A percentile compares a stretch with the other conserved stretches of the same genome.
Conservation (phyloP, 1,140 invertebrate species). For the Euura lappo region DNA sequence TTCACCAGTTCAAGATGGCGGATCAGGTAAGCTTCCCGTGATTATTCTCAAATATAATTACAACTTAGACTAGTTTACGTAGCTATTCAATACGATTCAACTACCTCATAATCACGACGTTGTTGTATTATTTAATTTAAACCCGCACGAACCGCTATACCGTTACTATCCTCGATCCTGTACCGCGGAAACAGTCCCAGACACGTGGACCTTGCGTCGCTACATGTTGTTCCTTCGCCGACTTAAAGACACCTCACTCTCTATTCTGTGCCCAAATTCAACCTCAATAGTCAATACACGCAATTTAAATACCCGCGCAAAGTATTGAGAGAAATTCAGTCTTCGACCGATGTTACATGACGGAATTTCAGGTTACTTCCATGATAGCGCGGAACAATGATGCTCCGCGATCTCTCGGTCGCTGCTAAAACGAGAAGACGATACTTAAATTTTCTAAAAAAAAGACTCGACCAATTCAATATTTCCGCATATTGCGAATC, state of each 20-base stretch:
- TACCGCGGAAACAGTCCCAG: neutral
- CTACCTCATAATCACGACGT: no score
- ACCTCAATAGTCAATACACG: neutral
- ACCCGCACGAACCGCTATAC: no score
- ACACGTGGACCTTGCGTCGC: conserved; percentile 33
- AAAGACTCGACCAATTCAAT: neutral
- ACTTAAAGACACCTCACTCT: conserved; percentile 7
- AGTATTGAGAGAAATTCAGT: no score
- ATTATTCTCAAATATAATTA: conserved; percentile 17
- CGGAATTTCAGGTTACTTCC: no score
- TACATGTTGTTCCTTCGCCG: neutral
- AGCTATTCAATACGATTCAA: neutral
- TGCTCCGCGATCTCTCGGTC: no score
- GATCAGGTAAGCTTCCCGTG: conserved; percentile 43
- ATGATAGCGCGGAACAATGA: no score
- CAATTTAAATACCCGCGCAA: neutral
- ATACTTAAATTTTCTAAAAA: no score
- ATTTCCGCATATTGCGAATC: neutral
- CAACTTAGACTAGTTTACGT: conserved; percentile 10
- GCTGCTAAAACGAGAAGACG: no score
- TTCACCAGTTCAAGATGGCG: conserved; percentile 46
- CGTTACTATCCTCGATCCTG: no score
- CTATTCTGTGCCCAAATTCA: neutral
- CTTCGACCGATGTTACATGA: no score
- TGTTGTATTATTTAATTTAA: neutral